Percentiles rank a stretch among this genome's conserved stretches.
phyloP scores from a whole-genome alignment of 2,888 invertebrate genomes.

The Phania funesta region DNA sequence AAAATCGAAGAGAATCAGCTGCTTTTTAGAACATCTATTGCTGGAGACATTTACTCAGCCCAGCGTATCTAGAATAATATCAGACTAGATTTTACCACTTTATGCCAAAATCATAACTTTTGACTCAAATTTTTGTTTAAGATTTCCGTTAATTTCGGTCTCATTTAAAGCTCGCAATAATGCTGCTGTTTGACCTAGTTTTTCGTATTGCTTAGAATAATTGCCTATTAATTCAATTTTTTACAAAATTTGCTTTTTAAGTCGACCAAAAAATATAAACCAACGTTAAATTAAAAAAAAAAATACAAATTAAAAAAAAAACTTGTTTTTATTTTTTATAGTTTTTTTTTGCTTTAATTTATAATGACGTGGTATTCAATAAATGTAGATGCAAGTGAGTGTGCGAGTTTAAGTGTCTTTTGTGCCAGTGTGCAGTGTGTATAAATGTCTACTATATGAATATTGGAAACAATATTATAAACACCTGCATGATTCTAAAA shows the following conservation, averaged over 20 bases:
- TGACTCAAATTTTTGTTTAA: too few species aligned
- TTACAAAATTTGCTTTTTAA: neutral
- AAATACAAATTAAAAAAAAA: constrained; percentile 64
- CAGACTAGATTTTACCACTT: too few species aligned
- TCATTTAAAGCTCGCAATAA: neutral
- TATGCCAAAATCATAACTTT: too few species aligned
- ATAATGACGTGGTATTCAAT: constrained; percentile 64
- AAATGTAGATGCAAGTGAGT: constrained; percentile 32
- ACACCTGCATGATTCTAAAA: constrained; percentile 77
- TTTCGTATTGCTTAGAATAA: neutral
- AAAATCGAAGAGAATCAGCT: too few species aligned
- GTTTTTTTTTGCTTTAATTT: constrained; percentile 48
- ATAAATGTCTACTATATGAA: constrained; percentile 52
- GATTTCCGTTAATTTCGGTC: too few species aligned
- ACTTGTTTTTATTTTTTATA: constrained; percentile 59
- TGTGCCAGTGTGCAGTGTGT: constrained; percentile 9
- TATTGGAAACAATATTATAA: constrained; percentile 75
- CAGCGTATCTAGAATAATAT: too few species aligned
- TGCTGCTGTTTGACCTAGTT: neutral
- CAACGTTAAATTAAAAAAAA: constrained; percentile 64
- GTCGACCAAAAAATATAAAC: constrained; percentile 12
- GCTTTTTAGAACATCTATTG: too few species aligned
- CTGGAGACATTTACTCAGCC: too few species aligned
- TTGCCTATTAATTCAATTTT: neutral
- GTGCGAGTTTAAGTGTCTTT: constrained; percentile 15